phyloP scores from a whole-genome alignment of 2,888 invertebrate species.

The Peribatodes rhomboidaria region DNA sequence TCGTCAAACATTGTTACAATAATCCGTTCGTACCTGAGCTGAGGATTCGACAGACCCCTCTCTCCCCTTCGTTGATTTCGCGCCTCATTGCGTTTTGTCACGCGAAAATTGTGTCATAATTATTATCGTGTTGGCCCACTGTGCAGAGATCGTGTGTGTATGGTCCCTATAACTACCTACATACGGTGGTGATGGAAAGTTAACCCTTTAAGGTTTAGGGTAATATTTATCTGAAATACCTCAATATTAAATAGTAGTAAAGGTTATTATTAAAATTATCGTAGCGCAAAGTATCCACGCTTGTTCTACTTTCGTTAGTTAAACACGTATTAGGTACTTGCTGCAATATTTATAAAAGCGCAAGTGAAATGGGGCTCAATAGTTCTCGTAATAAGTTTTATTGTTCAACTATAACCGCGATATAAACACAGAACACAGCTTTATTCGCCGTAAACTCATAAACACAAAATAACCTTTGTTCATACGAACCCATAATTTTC shows the following conservation, averaged over 20 bases:
- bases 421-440: slow-evolving; percentile 19
- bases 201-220: background rate
- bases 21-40: slow-evolving; percentile 39
- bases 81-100: slow-evolving; percentile 40
- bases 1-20: slow-evolving; percentile 47
- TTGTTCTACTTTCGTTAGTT: no score
- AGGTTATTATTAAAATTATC: no score
- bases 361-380: background rate
- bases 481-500: slow-evolving; percentile 33
- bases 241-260: no score
- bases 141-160: background rate
- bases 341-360: no score
- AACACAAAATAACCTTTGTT: slow-evolving; percentile 38
- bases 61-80: no score
- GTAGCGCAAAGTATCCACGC: no score
- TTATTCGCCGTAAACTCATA: slow-evolving; percentile 28
- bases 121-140: slow-evolving; percentile 22
- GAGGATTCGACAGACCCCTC: slow-evolving; percentile 35
- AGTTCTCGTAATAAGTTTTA: slow-evolving; percentile 7
- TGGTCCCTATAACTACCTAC: no score
- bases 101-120: slow-evolving; percentile 34
- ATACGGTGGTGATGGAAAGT: background rate
- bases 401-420: slow-evolving; percentile 3
- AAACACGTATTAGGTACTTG: no score
- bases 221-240: background rate